Conservation (phyloP, 2,113 vertebrate genomes). For the Trogon melanurus region DNA sequence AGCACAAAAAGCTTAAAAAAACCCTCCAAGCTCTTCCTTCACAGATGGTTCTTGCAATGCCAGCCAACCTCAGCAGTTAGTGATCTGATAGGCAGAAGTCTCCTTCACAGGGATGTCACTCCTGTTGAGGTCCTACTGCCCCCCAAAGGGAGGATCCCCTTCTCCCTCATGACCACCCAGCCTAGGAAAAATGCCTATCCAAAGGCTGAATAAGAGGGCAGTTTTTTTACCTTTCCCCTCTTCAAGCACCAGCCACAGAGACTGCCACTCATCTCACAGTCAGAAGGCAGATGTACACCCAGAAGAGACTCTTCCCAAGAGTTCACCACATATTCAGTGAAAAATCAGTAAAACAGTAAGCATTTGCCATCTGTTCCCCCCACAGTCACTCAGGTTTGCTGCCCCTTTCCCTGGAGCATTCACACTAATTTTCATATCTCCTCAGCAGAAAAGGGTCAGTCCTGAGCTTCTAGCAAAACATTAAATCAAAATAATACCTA, state of each 20-base stretch:
- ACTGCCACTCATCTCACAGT: background rate
- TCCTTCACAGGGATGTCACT: background rate
- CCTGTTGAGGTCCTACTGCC: background rate
- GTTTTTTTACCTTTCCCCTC: background rate
- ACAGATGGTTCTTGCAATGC: fast-evolving
- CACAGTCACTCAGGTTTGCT: background rate
- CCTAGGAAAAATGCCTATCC: background rate
- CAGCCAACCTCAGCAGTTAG: background rate
- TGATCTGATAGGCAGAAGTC: background rate
- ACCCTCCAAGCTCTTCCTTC: background rate
- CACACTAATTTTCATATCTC: background rate
- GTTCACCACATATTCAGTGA: background rate
- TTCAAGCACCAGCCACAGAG: background rate
- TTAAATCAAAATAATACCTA: background rate
- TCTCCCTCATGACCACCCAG: background rate
- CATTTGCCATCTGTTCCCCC: background rate
- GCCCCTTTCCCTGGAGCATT: background rate
- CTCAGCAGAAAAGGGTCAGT: background rate
- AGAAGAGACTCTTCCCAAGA: background rate
- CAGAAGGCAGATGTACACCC: background rate
- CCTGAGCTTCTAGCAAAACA: background rate
- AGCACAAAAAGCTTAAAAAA: background rate
- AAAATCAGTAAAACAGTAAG: background rate
- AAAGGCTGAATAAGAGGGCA: background rate
- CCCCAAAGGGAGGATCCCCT: background rate